These are phyloP conservation scores for Bombus superbus DNA, from an alignment of 1,140 invertebrate genomes.

Conservation along the genomic window DNA sequence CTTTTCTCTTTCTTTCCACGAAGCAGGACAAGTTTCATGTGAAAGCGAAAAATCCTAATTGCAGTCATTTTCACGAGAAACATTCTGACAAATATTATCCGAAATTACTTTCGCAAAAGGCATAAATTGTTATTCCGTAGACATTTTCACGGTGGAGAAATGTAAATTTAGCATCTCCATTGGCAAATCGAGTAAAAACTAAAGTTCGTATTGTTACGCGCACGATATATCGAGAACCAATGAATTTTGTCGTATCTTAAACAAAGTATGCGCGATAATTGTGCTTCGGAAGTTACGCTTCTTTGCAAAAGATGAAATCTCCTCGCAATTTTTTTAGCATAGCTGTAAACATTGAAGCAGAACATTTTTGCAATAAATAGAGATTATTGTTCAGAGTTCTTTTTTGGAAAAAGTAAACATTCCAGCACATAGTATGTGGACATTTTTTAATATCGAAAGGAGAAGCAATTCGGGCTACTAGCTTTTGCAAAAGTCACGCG, in stretches of 20 bases:
- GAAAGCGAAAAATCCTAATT: not conserved
- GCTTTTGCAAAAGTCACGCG: no score
- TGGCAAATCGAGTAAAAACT: conserved; percentile 1
- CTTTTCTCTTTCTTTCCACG: not conserved
- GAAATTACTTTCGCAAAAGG: not conserved
- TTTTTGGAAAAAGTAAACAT: not conserved
- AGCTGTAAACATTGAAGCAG: not conserved
- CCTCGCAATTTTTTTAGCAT: not conserved
- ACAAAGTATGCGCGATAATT: not conserved
- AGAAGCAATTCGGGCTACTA: not conserved
- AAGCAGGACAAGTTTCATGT: no score
- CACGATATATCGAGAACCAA: not conserved
- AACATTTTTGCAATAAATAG: conserved; percentile 18
- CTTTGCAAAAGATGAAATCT: not conserved
- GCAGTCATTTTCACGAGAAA: not conserved
- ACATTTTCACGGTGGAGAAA: not conserved
- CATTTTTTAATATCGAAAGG: not conserved
- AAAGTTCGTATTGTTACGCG: not conserved
- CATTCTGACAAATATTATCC: no score
- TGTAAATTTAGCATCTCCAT: no score
- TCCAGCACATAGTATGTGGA: not conserved
- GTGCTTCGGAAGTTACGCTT: no score
- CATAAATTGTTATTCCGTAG: not conserved
- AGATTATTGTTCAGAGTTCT: not conserved
- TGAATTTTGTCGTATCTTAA: not conserved